phyloP scores from a whole-genome alignment of 2,888 invertebrate genomes.

The Agonopterix subpropinquella region DNA sequence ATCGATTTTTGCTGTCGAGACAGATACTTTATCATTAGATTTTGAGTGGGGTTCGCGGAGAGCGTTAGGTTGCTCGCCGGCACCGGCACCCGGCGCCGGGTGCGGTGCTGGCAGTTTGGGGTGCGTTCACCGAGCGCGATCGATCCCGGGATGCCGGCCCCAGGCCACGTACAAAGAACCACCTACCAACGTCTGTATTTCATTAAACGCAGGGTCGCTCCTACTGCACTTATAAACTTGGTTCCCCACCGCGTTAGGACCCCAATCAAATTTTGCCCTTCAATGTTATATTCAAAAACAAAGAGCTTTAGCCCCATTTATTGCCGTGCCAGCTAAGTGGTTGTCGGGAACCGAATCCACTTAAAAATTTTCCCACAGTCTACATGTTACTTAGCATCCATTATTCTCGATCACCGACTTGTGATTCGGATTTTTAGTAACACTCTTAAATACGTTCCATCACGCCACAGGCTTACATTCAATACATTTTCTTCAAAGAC shows the following conservation, averaged over 20 bases:
- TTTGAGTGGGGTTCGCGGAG: conserved; percentile 38
- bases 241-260: conserved; percentile 20
- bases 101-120: conserved; percentile 55
- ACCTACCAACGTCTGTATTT: conserved; percentile 40
- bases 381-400: conserved; percentile 32
- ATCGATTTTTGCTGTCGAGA: conserved; percentile 17
- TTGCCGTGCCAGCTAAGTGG: conserved; percentile 26
- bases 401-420: conserved; percentile 35
- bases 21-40: conserved; percentile 37
- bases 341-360: conserved; percentile 27
- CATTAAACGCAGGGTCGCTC: conserved; percentile 30
- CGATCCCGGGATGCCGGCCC: conserved; percentile 60
- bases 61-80: conserved; percentile 23
- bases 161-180: conserved; percentile 48
- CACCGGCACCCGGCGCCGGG: conserved; percentile 25
- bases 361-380: conserved; percentile 42
- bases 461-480: conserved; percentile 33
- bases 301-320: conserved; percentile 19
- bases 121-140: conserved; percentile 68
- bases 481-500: conserved; percentile 32
- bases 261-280: conserved; percentile 9
- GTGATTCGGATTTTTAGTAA: conserved; percentile 37
- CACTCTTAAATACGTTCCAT: conserved; percentile 38
- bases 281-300: conserved; percentile 4
- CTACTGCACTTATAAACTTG: conserved; percentile 23